Evolutionary conservation across 2,113 vertebrate species (phyloP).

Genomic region (Noctilio leporinus): DNA sequence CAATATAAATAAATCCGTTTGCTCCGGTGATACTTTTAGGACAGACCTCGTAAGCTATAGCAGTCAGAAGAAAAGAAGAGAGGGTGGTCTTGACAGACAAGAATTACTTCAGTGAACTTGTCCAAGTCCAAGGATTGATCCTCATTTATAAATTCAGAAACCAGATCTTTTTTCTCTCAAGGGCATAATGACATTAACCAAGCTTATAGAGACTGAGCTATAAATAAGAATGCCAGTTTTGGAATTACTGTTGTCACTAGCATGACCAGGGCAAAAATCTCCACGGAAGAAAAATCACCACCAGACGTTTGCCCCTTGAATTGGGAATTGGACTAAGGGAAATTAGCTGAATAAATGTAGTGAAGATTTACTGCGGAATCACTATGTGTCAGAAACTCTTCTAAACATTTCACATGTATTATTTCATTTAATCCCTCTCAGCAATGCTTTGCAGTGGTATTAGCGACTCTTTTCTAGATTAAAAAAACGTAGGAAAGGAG

Average conservation of each 20-base stretch:
- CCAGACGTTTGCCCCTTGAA: background rate
- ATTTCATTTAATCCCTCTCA: background rate
- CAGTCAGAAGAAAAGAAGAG: background rate
- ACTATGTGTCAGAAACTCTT: background rate
- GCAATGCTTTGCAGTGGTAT: background rate
- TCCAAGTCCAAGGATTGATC: background rate
- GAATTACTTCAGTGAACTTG: background rate
- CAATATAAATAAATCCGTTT: too few species aligned
- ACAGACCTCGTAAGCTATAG: background rate
- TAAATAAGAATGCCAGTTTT: background rate
- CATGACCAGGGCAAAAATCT: background rate
- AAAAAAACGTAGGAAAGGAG: background rate
- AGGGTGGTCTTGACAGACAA: background rate
- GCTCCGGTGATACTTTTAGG: too few species aligned
- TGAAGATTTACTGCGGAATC: background rate
- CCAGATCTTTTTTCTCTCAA: background rate
- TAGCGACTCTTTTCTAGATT: background rate
- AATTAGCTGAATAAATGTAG: background rate
- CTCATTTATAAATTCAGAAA: slow-evolving; percentile 26
- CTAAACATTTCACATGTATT: background rate
- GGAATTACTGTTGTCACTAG: background rate
- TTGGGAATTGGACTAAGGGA: background rate
- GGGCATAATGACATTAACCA: background rate
- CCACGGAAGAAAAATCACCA: background rate
- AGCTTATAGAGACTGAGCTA: background rate